Base-by-base conservation (phyloP, 2,888 invertebrate genomes). In the Caenorhabditis parvicauda region DNA sequence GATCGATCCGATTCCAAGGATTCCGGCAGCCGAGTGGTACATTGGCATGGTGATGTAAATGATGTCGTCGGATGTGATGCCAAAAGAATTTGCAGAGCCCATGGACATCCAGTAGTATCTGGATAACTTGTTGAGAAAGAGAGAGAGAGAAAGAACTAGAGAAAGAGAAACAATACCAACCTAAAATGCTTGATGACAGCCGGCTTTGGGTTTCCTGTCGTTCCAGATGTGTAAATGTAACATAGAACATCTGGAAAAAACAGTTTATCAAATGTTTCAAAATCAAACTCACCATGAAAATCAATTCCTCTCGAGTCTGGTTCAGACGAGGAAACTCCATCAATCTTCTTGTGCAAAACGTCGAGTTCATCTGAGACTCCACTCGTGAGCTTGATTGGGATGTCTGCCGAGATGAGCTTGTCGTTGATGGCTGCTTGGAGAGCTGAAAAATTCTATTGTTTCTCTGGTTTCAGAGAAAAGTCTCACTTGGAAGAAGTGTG, bases 221-320 rank as follows among this genome's bases (percentile, higher is more conserved):
- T 98, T 29, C 98, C 98, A 29, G 95, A 95, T 0, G 98, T 99
- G 83, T 92, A 98, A 78, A 98, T 94, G 81, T 94, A 98, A 45
- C 95, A 86, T 52, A 96, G 83, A 43, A 81, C 79, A 59, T 81
- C 83, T 80, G 45, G 39, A 64, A 52, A 22, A 9, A n/a, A 12
- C 35, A 32, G 35, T 32, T n/a, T 32, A n/a, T 32, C 9, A 12
- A 9, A 32, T 12, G 35, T n/a, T 28, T 22, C 29, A 1, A 25
- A 7, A 43, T 25, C 4, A 5, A 24, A 52, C 60, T 47, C 29
- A 64, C 74, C 71, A 42, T 72, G 67, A 60, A 76, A 76, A 39
- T 66, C 55, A 29, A 70, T 51, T 22, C 60, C 73, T 1, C 51
- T 47, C 7, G 52, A 43, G 17, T 41, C 27, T 21, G 70, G 70